Evolutionary conservation across 2,888 invertebrate species (phyloP), one percentile per base, ranked within the genome.

Genomic region (Megastigmus dorsalis): DNA sequence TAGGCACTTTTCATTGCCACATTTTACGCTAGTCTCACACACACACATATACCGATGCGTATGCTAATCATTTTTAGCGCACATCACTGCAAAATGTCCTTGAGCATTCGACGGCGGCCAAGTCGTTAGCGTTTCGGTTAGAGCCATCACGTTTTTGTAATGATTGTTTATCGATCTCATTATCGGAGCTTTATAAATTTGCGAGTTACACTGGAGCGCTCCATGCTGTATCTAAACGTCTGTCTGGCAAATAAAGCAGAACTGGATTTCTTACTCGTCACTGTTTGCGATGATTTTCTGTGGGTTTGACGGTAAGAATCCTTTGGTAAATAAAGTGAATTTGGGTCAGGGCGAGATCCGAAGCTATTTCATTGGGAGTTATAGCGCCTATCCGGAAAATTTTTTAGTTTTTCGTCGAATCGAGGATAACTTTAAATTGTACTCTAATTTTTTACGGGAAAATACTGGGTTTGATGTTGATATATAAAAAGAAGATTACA

Each of bases 151-250:
- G 55, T 83, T 84, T 83, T 83, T 83, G 83, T 84, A 84, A 85
- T 82, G 82, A 85, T n/a, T 85, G 85, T 85, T 85, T 85, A 85
- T 84, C 82, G 83, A 86, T 86, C 83, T 81, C 82, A 82, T 86
- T 86, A 86, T 85, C 84, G 82, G 80, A 78, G 38, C 76, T 75
- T 60, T 74, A 65, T 36, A 23, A 63, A 69, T 74, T 69, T 43
- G 52, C 50, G n/a, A n/a, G n/a, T n/a, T 38, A 9, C 23, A 20
- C 13, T 23, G 52, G 23, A n/a, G 45, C 18, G 52, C 18, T 13
- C 30, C 26, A 3, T 41, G 38, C 41, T 23, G 23, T 28, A 15
- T 48, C 38, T 65, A 26, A 52, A 7, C 20, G 7, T 20, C 6
- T 26, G 28, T 7, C 48, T 23, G 15, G n/a, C 45, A 70, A 33